A percentile compares a stretch with the other conserved stretches of the same genome.
phyloP scores from a whole-genome alignment of 2,888 invertebrate genomes.

The Chloroclysta siterata region DNA sequence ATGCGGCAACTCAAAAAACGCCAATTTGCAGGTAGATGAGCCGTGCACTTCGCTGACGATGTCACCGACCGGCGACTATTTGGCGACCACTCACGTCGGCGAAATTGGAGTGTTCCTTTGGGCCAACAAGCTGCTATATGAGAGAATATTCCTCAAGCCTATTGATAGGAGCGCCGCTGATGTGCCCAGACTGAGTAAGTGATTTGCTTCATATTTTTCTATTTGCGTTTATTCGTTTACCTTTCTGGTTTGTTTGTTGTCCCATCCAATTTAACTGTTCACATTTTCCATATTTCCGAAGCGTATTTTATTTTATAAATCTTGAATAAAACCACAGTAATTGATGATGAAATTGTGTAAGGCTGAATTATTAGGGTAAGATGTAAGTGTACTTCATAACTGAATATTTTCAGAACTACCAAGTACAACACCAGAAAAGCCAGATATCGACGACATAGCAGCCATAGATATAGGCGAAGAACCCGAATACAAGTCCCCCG shows the following conservation, averaged over 20 bases:
- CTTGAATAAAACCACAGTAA: neutral
- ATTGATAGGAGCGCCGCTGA: slow-evolving; percentile 78
- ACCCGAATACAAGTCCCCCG: slow-evolving; percentile 88
- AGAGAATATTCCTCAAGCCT: slow-evolving; percentile 91
- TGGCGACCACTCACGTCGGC: slow-evolving; percentile 95
- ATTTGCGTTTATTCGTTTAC: neutral
- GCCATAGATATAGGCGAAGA: slow-evolving; percentile 75
- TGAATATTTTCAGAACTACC: slow-evolving; percentile 48
- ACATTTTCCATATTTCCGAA: neutral
- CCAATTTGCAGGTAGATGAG: slow-evolving; percentile 85
- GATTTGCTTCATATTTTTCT: slow-evolving; percentile 1
- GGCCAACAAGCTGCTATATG: slow-evolving; percentile 95
- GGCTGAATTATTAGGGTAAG: neutral
- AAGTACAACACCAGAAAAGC: slow-evolving; percentile 75
- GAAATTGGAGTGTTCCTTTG: slow-evolving; percentile 96
- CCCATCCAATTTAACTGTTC: neutral
- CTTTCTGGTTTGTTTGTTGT: slow-evolving; percentile 1
- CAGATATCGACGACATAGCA: slow-evolving; percentile 74
- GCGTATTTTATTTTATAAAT: neutral
- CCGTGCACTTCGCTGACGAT: slow-evolving; percentile 94
- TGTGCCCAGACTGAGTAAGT: slow-evolving; percentile 74
- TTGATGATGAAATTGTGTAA: neutral
- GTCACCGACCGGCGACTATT: slow-evolving; percentile 95
- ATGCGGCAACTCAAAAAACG: neutral
- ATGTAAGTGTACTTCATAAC: slow-evolving; percentile 10